Conservation (phyloP, 2,797 vertebrate genomes). For the Cheirogaleus major region DNA sequence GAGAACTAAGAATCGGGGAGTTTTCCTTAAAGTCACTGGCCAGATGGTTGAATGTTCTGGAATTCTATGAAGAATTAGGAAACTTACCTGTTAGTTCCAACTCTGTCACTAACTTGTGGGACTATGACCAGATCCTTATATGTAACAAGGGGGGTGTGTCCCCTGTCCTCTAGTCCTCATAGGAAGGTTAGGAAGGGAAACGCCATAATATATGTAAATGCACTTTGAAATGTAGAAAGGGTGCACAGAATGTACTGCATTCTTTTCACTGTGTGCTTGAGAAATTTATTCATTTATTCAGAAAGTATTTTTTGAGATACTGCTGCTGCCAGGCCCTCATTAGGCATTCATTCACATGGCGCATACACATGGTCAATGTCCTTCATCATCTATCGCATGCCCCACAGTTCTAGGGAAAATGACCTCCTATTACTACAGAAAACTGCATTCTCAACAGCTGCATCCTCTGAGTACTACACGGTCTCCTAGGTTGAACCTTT, state of each 20-base stretch:
- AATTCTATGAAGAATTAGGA: constrained; percentile 17
- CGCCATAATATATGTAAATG: neutral
- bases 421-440: neutral
- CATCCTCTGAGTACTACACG: neutral
- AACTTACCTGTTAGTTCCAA: neutral
- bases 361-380: neutral
- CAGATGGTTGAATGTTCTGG: neutral
- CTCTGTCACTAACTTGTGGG: neutral
- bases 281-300: constrained; percentile 74
- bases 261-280: constrained; percentile 43
- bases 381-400: neutral
- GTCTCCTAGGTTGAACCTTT: constrained; percentile 45
- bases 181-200: neutral
- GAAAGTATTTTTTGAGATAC: constrained; percentile 48
- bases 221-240: constrained; percentile 19
- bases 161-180: neutral
- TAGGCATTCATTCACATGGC: constrained; percentile 38
- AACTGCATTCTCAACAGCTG: neutral
- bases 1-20: neutral
- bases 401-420: neutral
- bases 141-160: neutral
- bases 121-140: neutral
- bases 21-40: neutral
- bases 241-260: constrained; percentile 55
- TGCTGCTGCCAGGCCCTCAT: constrained; percentile 4